These are phyloP conservation scores for Sitodiplosis mosellana DNA, from an alignment of 1,140 invertebrate genomes.

Conservation along the genomic window DNA sequence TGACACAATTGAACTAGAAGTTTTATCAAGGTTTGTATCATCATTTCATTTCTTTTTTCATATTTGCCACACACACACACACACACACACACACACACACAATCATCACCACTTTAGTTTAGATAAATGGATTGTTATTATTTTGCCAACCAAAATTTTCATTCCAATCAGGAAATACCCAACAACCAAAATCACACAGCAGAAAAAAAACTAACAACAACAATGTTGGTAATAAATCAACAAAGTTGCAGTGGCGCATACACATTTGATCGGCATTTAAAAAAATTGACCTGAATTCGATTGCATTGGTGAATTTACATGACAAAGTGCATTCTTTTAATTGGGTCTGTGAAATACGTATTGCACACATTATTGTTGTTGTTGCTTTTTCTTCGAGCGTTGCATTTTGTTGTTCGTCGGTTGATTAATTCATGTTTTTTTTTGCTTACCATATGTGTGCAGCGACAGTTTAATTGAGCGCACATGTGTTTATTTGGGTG, in stretches of 20 bases:
- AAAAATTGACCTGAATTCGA: not conserved
- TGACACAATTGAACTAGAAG: constrained; percentile 49
- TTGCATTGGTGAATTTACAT: too few relatives aligned
- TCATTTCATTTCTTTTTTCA: not conserved
- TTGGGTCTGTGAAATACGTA: constrained; percentile 5
- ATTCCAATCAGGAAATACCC: constrained; percentile 1
- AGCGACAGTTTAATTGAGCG: not conserved
- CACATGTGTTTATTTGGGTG: not conserved
- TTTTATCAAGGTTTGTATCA: constrained; percentile 40
- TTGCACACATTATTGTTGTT: constrained; percentile 6
- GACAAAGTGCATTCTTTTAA: constrained; percentile 1
- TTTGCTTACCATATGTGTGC: constrained; percentile 4
- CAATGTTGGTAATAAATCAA: not conserved
- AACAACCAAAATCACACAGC: constrained; percentile 17
- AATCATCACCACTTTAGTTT: too few relatives aligned
- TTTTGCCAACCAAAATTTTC: too few relatives aligned
- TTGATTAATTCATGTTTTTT: too few relatives aligned
- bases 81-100: constrained; percentile 13
- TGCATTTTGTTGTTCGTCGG: too few relatives aligned
- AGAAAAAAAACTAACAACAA: constrained; percentile 12
- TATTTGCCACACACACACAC: not conserved
- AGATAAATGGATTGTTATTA: too few relatives aligned
- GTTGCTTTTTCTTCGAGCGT: constrained; percentile 8
- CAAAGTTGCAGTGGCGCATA: not conserved
- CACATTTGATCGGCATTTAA: constrained; percentile 16